Evolutionary conservation across 2,888 invertebrate genomes (phyloP).

Genomic region (Andrena dorsata): DNA sequence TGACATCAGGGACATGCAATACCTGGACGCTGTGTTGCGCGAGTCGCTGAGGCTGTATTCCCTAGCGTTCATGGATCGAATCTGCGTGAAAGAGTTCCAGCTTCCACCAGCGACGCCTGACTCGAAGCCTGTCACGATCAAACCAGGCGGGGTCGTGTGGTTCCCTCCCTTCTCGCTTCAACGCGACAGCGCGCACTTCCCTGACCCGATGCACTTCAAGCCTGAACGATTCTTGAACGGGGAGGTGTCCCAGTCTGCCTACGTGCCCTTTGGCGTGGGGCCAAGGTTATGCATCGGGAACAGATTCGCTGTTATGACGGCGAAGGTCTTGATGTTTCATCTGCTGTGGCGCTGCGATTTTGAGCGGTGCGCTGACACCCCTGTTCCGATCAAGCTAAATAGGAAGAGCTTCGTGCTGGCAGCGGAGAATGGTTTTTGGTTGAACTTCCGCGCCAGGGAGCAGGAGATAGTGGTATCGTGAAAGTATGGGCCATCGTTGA

Average conservation of each 20-base stretch:
- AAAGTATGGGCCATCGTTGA: not conserved
- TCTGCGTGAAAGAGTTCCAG: constrained; percentile 77
- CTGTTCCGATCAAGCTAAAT: constrained; percentile 80
- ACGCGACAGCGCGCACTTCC: constrained; percentile 79
- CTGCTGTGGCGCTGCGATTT: constrained; percentile 70
- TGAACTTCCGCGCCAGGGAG: constrained; percentile 50
- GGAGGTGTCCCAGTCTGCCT: constrained; percentile 37
- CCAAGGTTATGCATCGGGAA: constrained; percentile 79
- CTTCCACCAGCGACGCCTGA: constrained; percentile 76
- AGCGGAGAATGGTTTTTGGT: constrained; percentile 72
- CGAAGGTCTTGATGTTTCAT: constrained; percentile 72
- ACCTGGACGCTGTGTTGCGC: constrained; percentile 86
- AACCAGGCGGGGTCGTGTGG: constrained; percentile 76
- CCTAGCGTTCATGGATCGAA: constrained; percentile 75
- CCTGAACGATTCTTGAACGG: constrained; percentile 82
- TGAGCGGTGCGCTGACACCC: constrained; percentile 82
- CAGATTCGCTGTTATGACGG: constrained; percentile 83
- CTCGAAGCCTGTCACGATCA: constrained; percentile 73
- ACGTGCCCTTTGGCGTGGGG: constrained; percentile 76
- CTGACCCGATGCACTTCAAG: constrained; percentile 82
- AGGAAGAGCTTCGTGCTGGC: constrained; percentile 37
- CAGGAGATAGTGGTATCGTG: not conserved
- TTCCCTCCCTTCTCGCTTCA: constrained; percentile 79
- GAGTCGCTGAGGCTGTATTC: constrained; percentile 78
- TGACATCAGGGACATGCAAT: constrained; percentile 84